phyloP scores from a whole-genome alignment of 2,113 vertebrate genomes.

The Oophaga pumilio region DNA sequence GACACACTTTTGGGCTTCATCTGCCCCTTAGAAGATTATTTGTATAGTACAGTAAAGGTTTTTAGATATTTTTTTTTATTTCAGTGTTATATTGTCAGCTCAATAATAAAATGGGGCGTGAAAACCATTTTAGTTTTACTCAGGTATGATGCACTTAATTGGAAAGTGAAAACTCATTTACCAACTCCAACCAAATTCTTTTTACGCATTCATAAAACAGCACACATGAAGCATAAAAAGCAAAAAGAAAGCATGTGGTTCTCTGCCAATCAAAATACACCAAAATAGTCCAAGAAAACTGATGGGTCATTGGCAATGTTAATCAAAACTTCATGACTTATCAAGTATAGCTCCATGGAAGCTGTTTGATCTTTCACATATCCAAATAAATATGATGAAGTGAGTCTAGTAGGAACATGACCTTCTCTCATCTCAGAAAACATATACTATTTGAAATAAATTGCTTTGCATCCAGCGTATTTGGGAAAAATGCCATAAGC shows the following conservation, averaged over 20 bases:
- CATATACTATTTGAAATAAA: not conserved
- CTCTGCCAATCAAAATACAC: not conserved
- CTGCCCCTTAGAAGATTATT: too few relatives aligned
- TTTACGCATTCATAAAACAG: not conserved
- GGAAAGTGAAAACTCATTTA: not conserved
- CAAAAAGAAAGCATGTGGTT: not conserved
- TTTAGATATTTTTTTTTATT: too few relatives aligned
- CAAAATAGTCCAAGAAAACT: not conserved
- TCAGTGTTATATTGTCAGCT: too few relatives aligned
- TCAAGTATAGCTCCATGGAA: not conserved
- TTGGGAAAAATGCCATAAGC: too few relatives aligned
- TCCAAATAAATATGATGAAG: not conserved
- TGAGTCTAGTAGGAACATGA: not conserved
- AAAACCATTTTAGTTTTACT: not conserved
- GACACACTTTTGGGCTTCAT: too few relatives aligned
- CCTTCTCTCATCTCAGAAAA: slow-evolving; percentile 1
- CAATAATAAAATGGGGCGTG: not conserved
- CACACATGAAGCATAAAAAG: not conserved
- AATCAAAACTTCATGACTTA: slow-evolving; percentile 3
- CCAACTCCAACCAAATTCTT: not conserved
- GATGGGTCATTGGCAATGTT: not conserved
- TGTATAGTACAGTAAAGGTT: too few relatives aligned
- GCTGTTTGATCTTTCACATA: not conserved
- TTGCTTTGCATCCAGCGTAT: too few relatives aligned
- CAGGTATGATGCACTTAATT: not conserved